Evolutionary conservation across 2,888 invertebrate species (phyloP).

Genomic region (Epirrhoe tristata): DNA sequence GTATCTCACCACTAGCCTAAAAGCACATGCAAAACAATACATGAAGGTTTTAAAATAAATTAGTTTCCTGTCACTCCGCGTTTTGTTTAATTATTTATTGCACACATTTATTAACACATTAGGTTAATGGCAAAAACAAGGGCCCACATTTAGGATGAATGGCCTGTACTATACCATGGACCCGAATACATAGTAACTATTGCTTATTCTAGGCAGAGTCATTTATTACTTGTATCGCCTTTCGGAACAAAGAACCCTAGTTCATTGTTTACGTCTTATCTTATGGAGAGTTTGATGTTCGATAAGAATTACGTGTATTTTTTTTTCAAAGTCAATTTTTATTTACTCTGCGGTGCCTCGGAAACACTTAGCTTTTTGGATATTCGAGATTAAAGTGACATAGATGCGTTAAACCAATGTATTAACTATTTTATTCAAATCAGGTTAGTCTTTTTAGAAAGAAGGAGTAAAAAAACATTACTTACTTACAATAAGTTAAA

Average conservation of each 20-base stretch:
- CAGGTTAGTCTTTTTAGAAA: too few relatives aligned
- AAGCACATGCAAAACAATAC: slow-evolving; percentile 2
- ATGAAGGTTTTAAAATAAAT: slow-evolving; percentile 62
- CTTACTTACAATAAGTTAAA: too few relatives aligned
- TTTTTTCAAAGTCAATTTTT: too few relatives aligned
- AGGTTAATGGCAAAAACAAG: slow-evolving; percentile 78
- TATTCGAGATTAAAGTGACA: too few relatives aligned
- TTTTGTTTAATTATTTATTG: slow-evolving; percentile 81
- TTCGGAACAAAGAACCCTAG: slow-evolving; percentile 62
- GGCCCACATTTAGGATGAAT: slow-evolving; percentile 76
- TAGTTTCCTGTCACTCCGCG: slow-evolving; percentile 67
- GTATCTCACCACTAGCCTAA: neutral
- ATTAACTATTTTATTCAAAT: too few relatives aligned
- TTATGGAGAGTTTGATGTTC: slow-evolving; percentile 34
- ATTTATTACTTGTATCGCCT: slow-evolving; percentile 69
- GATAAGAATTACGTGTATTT: slow-evolving; percentile 29
- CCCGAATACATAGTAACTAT: slow-evolving; percentile 31
- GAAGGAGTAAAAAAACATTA: too few relatives aligned
- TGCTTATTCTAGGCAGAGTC: slow-evolving; percentile 35
- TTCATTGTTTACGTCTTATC: slow-evolving; percentile 57
- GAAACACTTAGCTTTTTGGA: too few relatives aligned
- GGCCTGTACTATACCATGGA: slow-evolving; percentile 54
- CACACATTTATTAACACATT: slow-evolving; percentile 81
- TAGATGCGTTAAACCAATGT: too few relatives aligned
- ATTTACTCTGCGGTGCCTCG: neutral